phyloP scores from a whole-genome alignment of 1,140 invertebrate genomes.

The Batillaria attramentaria region DNA sequence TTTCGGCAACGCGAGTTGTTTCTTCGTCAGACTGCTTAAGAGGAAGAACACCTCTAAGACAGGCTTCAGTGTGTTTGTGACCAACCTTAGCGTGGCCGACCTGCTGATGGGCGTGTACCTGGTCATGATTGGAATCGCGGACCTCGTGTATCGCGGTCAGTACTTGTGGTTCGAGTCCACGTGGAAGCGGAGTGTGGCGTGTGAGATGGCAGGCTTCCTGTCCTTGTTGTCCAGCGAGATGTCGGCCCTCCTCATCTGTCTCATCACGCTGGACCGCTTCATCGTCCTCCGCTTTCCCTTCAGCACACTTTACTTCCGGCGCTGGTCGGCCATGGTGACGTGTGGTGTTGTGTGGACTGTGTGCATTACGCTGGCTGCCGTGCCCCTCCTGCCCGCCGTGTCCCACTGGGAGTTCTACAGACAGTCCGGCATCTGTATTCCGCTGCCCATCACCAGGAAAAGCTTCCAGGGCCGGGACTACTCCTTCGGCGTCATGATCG shows the following conservation, averaged over 20 bases:
- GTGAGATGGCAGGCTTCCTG: conserved; percentile 57
- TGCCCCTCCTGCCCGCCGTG: conserved; percentile 11
- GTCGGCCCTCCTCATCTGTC: conserved; percentile 31
- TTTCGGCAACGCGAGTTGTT: conserved; percentile 47
- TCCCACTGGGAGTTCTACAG: conserved; percentile 24
- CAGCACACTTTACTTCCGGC: conserved; percentile 10
- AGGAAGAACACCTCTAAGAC: conserved; percentile 20
- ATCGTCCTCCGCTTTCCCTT: conserved; percentile 57
- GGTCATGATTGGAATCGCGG: conserved; percentile 54
- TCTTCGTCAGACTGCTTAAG: conserved; percentile 40
- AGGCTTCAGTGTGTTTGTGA: conserved; percentile 51
- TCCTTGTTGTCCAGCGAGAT: conserved; percentile 49
- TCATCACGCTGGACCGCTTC: conserved; percentile 54
- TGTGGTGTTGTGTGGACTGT: not conserved
- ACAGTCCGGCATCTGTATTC: conserved; percentile 12
- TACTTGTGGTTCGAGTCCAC: conserved; percentile 51
- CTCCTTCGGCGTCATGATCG: conserved; percentile 30
- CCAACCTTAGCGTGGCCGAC: conserved; percentile 59
- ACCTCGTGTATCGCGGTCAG: conserved; percentile 36
- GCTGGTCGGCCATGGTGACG: not conserved
- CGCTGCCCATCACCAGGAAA: conserved; percentile 12
- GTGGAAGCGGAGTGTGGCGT: conserved; percentile 53
- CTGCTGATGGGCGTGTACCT: conserved; percentile 66
- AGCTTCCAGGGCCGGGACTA: conserved; percentile 11
- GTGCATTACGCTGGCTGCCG: not conserved